Evolutionary conservation across 2,797 vertebrate species (phyloP).

Genomic region (Heliangelus exortis): DNA sequence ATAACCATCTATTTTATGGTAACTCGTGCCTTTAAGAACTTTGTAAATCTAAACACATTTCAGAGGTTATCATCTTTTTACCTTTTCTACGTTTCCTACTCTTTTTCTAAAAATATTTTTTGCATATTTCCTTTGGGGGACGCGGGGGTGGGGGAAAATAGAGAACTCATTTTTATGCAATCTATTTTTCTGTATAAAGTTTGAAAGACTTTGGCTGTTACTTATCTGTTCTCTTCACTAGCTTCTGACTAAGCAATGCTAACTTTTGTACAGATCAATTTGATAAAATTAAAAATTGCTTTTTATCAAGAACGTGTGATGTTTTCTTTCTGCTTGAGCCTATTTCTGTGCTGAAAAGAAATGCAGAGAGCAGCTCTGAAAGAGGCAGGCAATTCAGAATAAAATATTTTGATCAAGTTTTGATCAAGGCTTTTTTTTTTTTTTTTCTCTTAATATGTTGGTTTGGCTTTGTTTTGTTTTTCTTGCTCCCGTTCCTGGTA

Average conservation of each 20-base stretch:
- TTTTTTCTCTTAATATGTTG: not conserved
- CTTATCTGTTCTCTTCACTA: conserved; percentile 82
- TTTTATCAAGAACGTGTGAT: conserved; percentile 71
- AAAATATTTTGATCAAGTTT: not conserved
- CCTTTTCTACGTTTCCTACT: conserved; percentile 81
- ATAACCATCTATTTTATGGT: conserved; percentile 78
- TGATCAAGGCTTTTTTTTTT: too few relatives aligned
- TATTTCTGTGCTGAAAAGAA: not conserved
- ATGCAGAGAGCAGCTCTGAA: not conserved
- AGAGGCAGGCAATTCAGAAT: not conserved
- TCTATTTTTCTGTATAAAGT: conserved; percentile 76
- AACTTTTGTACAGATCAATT: conserved; percentile 92
- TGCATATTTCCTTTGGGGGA: conserved; percentile 66
- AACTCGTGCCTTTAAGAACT: conserved; percentile 83
- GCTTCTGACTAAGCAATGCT: conserved; percentile 90
- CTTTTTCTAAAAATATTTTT: conserved; percentile 70
- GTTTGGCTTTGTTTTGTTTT: not conserved
- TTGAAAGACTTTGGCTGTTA: conserved; percentile 83
- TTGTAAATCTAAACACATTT: conserved; percentile 76
- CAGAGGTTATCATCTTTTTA: conserved; percentile 81
- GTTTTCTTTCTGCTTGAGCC: conserved; percentile 39
- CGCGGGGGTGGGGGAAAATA: not conserved
- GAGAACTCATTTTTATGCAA: conserved; percentile 73
- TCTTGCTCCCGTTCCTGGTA: not conserved
- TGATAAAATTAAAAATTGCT: conserved; percentile 83